phyloP scores from a whole-genome alignment of 92 coral and sea anemone genomes.

The Porites lobata region DNA sequence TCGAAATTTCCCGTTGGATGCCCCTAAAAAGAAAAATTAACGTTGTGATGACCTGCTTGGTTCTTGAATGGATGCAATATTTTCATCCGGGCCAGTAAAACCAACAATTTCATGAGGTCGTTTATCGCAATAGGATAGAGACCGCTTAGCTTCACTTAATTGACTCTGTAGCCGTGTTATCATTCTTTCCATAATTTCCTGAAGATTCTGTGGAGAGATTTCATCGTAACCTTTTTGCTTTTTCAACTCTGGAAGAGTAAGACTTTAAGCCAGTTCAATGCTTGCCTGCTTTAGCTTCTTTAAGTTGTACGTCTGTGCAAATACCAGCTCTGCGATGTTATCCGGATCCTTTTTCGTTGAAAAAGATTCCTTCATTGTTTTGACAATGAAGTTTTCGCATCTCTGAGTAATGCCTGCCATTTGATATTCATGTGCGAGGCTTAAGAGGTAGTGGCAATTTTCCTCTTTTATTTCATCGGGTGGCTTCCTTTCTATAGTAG shows the following conservation, averaged over 20 bases:
- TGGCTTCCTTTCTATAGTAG: not conserved
- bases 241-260: conserved; percentile 22
- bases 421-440: not conserved
- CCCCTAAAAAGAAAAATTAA: no score
- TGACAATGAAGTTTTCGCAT: not conserved
- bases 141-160: not conserved
- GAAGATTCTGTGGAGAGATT: not conserved
- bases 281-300: not conserved
- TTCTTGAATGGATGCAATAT: no score
- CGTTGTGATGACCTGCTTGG: no score
- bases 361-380: not conserved
- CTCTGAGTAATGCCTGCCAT: not conserved
- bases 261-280: not conserved
- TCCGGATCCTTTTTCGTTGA: no score
- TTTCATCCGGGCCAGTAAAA: no score
- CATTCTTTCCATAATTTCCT: not conserved
- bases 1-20: no score
- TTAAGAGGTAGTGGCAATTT: not conserved
- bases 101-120: no score
- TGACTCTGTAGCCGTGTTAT: not conserved
- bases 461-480: not conserved
- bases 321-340: not conserved
- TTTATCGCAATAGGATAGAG: no score
- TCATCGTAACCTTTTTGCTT: conserved; percentile 1
- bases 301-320: not conserved